Conservation (phyloP, 2,113 vertebrate genomes). For the Nansenia antarctica region DNA sequence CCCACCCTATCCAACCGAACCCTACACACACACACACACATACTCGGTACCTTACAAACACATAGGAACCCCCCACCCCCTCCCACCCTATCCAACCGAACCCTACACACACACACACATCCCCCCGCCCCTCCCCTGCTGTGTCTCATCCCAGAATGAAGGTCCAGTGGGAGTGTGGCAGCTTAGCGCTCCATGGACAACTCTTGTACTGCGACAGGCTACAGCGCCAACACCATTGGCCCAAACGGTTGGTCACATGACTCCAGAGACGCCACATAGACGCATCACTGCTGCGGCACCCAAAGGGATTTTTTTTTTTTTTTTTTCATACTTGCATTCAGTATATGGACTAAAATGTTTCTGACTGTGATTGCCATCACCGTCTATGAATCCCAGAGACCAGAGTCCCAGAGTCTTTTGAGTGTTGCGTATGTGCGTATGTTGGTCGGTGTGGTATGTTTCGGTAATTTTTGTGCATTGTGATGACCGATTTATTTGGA, state of each 20-base stretch:
- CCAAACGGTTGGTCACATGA: conserved; percentile 55
- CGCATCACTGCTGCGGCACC: conserved; percentile 53
- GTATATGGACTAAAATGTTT: conserved; percentile 47
- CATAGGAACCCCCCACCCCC: too few species aligned
- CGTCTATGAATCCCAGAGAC: conserved; percentile 34
- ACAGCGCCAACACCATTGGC: conserved; percentile 27
- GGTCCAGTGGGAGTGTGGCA: conserved; percentile 25
- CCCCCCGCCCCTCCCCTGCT: too few species aligned
- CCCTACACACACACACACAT: not conserved
- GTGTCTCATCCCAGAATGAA: conserved; percentile 30
- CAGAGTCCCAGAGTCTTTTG: too few species aligned
- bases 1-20: too few species aligned
- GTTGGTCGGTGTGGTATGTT: conserved; percentile 1
- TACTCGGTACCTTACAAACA: not conserved
- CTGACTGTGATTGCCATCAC: conserved; percentile 49
- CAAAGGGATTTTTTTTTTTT: conserved; percentile 30
- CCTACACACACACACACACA: not conserved
- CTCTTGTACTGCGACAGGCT: conserved; percentile 29
- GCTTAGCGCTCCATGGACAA: conserved; percentile 41
- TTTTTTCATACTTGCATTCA: conserved; percentile 42
- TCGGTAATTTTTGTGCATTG: not conserved
- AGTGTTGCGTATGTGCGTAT: conserved; percentile 27
- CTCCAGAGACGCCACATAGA: conserved; percentile 50
- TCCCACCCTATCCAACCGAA: too few species aligned
- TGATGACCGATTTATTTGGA: not conserved